These are phyloP conservation scores for Mionectes olivaceus DNA, from an alignment of 2,797 vertebrate species.

Conservation along the genomic window DNA sequence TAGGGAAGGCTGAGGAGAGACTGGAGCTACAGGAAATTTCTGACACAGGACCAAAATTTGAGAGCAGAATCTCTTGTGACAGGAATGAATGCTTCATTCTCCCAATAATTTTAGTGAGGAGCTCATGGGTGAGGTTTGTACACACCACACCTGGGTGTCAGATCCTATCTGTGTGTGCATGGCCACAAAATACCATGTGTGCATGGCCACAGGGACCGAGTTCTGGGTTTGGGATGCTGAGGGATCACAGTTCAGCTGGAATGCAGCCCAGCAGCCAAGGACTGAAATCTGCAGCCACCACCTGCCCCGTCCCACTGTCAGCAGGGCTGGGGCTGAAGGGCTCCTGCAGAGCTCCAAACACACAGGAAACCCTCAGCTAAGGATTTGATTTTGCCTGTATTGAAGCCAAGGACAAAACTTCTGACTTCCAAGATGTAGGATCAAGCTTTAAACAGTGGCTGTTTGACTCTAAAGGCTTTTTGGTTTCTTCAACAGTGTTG, in stretches of 20 bases:
- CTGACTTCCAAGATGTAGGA: not conserved
- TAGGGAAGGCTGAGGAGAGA: not conserved
- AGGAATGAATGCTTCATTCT: too few species aligned
- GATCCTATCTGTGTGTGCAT: too few species aligned
- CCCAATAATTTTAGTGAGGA: too few species aligned
- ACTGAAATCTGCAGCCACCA: not conserved
- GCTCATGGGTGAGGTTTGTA: too few species aligned
- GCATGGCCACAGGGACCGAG: too few species aligned
- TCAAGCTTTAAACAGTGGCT: not conserved
- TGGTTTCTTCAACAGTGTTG: too few species aligned
- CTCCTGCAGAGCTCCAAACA: too few species aligned
- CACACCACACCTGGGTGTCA: too few species aligned
- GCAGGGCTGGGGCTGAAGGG: not conserved
- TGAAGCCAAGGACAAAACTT: not conserved
- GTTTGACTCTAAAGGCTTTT: not conserved
- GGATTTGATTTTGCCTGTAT: too few species aligned
- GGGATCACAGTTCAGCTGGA: not conserved
- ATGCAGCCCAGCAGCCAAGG: accelerated
- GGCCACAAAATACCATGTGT: too few species aligned
- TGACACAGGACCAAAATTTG: not conserved
- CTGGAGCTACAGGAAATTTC: not conserved
- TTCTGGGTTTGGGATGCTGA: not conserved
- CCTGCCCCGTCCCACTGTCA: not conserved
- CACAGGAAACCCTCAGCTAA: too few species aligned
- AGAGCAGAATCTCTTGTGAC: not conserved